Conservation (phyloP, 2,113 vertebrate genomes). For the Sceloporus undulatus region DNA sequence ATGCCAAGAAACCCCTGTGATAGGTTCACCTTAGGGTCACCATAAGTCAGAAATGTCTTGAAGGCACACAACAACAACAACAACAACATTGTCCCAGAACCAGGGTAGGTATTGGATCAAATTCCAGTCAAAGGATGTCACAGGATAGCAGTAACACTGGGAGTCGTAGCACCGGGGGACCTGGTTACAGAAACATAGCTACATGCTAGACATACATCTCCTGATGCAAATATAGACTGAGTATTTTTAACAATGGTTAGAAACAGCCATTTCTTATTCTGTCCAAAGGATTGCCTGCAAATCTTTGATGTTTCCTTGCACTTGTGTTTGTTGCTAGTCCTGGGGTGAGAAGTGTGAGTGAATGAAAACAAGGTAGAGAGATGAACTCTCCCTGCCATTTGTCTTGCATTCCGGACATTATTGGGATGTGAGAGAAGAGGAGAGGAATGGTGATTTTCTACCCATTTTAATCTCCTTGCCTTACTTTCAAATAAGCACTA, state of each 20-base stretch:
- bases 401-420: constrained; percentile 4
- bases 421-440: not conserved
- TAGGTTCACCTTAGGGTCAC: too few relatives aligned
- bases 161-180: too few relatives aligned
- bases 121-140: not conserved
- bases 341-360: not conserved
- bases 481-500: not conserved
- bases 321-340: constrained; percentile 1
- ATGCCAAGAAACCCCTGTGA: too few relatives aligned
- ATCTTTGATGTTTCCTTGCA: not conserved
- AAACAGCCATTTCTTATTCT: not conserved
- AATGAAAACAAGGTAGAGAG: not conserved
- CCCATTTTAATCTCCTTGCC: not conserved
- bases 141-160: not conserved
- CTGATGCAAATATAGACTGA: too few relatives aligned
- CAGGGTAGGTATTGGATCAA: not conserved
- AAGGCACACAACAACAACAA: too few relatives aligned
- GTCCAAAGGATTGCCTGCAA: not conserved
- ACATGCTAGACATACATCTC: too few relatives aligned
- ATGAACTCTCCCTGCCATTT: not conserved
- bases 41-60: too few relatives aligned
- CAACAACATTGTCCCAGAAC: too few relatives aligned
- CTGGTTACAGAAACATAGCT: too few relatives aligned
- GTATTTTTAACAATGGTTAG: not conserved
- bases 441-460: not conserved